Evolutionary conservation across 1,140 invertebrate species (phyloP).

Genomic region (Anagrus nilaparvatae): DNA sequence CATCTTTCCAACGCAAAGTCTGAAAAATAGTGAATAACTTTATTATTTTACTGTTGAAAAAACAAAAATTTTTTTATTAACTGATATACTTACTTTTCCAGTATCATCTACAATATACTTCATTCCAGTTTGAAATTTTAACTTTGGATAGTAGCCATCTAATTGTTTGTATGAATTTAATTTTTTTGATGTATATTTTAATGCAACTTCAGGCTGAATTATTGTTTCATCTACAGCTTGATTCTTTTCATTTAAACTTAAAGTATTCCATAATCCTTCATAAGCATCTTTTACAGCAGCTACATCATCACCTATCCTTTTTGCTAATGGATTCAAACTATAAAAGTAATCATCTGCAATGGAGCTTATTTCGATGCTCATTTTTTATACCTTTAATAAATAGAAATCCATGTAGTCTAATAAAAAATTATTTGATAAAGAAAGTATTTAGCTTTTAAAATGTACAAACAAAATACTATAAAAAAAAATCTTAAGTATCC

Average conservation of each 20-base stretch:
- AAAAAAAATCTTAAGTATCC: too few relatives aligned
- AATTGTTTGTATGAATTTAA: conserved; percentile 26
- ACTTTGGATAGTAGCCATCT: conserved; percentile 38
- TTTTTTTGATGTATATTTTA: conserved; percentile 53
- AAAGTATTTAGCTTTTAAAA: too few relatives aligned
- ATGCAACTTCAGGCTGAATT: conserved; percentile 59
- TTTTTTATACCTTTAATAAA: conserved; percentile 15
- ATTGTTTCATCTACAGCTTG: conserved; percentile 66
- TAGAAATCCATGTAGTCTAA: too few relatives aligned
- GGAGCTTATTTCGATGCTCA: conserved; percentile 28
- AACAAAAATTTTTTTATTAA: background rate
- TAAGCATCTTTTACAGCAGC: conserved; percentile 55
- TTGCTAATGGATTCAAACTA: conserved; percentile 55
- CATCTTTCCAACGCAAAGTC: conserved; percentile 54
- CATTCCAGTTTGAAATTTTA: conserved; percentile 42
- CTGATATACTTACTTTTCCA: conserved; percentile 26
- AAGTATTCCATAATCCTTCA: conserved; percentile 56
- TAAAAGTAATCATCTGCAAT: conserved; percentile 60
- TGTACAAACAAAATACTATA: too few relatives aligned
- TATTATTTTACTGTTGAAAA: background rate
- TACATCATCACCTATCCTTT: conserved; percentile 58
- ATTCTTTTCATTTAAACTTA: conserved; percentile 57
- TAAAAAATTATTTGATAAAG: too few relatives aligned
- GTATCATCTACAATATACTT: conserved; percentile 47
- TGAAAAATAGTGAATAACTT: conserved; percentile 17